Conservation (phyloP, 2,113 vertebrate species). For the Carollia perspicillata region DNA sequence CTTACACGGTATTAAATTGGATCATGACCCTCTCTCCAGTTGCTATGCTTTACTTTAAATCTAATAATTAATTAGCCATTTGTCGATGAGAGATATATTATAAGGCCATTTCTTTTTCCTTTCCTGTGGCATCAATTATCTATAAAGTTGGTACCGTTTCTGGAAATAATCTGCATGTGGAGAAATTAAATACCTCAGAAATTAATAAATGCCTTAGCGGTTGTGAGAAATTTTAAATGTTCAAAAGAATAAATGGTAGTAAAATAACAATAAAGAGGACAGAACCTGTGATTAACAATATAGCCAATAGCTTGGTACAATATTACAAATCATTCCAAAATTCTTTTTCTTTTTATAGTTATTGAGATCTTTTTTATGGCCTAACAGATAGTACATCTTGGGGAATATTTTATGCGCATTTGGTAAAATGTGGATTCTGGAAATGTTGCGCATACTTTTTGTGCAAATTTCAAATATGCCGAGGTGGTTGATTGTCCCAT, state of each 20-base stretch:
- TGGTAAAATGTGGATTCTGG: background rate
- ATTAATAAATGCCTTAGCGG: background rate
- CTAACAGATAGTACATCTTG: background rate
- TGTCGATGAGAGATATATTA: background rate
- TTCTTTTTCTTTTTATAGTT: background rate
- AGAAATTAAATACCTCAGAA: background rate
- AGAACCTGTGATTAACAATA: background rate
- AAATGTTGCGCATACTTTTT: background rate
- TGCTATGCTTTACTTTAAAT: background rate
- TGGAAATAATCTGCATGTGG: background rate
- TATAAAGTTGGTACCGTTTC: background rate
- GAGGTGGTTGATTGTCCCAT: background rate
- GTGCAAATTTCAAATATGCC: background rate
- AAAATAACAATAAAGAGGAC: background rate
- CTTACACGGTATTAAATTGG: background rate
- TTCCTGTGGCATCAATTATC: background rate
- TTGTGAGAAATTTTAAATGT: background rate
- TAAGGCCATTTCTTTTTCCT: background rate
- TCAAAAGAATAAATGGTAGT: background rate
- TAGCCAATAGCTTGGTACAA: background rate
- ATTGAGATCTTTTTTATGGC: background rate
- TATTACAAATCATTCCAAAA: background rate
- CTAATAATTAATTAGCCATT: background rate
- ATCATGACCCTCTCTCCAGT: background rate
- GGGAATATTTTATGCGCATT: background rate